Evolutionary conservation across 2,113 vertebrate genomes (phyloP), one percentile per base, ranked within the genome.

Genomic region (Syrrhaptes paradoxus): DNA sequence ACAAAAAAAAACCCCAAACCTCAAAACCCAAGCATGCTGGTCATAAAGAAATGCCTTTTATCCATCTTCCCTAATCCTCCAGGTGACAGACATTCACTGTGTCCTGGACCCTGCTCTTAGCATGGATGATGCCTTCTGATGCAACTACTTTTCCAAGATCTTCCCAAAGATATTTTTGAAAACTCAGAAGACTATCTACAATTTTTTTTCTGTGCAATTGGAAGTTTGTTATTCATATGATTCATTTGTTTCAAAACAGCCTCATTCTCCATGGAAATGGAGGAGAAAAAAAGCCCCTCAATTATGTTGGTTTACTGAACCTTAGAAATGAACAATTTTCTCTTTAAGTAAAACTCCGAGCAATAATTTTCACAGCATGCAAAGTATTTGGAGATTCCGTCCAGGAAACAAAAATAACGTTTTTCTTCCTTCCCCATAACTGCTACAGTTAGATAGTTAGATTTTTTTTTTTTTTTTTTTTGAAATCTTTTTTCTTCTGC

Each of bases 91-190:
- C 18, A 9, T 71, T 71, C 21, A 9, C 26, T 18, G 12, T 65
- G 12, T 51, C 45, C 21, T 18, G 32, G 22, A 26, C 29, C 36
- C 14, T 82, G 22, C 17, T 77, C 26, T 55, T 24, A 70, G 3
- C 0, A 1, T 20, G 29, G 25, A 32, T 1, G 0, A 2, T 32
- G 17, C 24, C 31, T 73, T 62, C 55, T 75, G 43, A 29, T 26
- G 15, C 4, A 63, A 10, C 5, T 43, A 2, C 20, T 29, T 45
- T 70, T 84, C 48, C 52, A 46, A 41, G 8, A 32, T 36, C 4
- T 74, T 78, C 12, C 9, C 48, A 32, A 89, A 63, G 18, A 34
- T 36, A 32, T 31, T 54, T 77, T 78, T 80, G 19, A 89, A 77
- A 87, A 38, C 6, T 49, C 11, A 24, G 28, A 62, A 28, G 9